Evolutionary conservation across 2,113 vertebrate genomes (phyloP).

Genomic region (Actenoides hombroni): DNA sequence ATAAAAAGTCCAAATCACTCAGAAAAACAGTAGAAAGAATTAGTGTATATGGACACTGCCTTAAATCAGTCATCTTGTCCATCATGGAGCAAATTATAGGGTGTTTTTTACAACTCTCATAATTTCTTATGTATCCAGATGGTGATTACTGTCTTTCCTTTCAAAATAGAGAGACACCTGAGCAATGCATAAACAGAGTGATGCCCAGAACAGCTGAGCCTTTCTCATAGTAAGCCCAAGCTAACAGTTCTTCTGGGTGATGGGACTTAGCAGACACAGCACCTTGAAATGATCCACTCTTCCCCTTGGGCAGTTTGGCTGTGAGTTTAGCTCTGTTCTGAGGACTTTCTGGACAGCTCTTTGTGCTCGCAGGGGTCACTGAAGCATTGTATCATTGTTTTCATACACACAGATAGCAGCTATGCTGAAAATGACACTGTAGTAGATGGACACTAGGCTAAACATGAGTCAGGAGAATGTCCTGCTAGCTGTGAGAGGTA

Average conservation of each 20-base stretch:
- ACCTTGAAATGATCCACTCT: not conserved
- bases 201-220: not conserved
- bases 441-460: not conserved
- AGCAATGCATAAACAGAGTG: not conserved
- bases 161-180: not conserved
- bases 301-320: not conserved
- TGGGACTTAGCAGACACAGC: not conserved
- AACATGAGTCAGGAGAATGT: not conserved
- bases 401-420: not conserved
- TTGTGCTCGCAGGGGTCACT: not conserved
- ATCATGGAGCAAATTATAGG: not conserved
- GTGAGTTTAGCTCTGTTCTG: not conserved
- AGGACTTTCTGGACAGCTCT: not conserved
- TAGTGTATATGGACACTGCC: not conserved
- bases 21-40: not conserved
- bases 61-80: not conserved
- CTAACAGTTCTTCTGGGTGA: not conserved
- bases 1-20: not conserved
- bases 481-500: not conserved
- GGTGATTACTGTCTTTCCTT: not conserved
- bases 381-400: not conserved
- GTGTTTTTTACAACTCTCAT: not conserved
- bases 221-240: not conserved
- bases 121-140: not conserved
- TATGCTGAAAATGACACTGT: not conserved